phyloP scores from a whole-genome alignment of 2,113 vertebrate species.

The Labeo catla region DNA sequence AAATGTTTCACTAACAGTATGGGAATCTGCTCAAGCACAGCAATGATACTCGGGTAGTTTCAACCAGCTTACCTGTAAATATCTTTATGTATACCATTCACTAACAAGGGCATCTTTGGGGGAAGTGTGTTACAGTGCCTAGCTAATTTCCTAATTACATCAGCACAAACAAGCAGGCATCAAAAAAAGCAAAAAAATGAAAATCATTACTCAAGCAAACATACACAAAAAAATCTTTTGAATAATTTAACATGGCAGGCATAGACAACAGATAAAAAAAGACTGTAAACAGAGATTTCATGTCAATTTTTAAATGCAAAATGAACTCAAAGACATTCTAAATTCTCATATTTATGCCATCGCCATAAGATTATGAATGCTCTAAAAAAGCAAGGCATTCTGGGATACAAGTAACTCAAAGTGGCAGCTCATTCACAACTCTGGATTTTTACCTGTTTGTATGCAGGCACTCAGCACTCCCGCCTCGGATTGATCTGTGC shows the following conservation, averaged over 20 bases:
- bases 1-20: slow-evolving; percentile 4
- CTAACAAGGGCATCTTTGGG: slow-evolving; percentile 93
- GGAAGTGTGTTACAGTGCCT: slow-evolving; percentile 89
- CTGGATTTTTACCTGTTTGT: slow-evolving; percentile 90
- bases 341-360: neutral
- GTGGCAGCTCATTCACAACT: slow-evolving; percentile 47
- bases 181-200: slow-evolving; percentile 52
- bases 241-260: neutral
- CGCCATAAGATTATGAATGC: neutral
- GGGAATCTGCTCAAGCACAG: slow-evolving; percentile 18
- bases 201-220: slow-evolving; percentile 46
- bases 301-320: neutral
- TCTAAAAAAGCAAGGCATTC: neutral
- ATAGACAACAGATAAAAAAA: slow-evolving; percentile 39
- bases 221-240: slow-evolving; percentile 49
- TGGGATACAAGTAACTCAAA: neutral
- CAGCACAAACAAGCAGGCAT: slow-evolving; percentile 66
- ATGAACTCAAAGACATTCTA: neutral
- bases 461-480: slow-evolving; percentile 99
- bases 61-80: slow-evolving; percentile 86
- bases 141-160: slow-evolving; percentile 81
- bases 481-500: slow-evolving; percentile 97
- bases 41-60: neutral
- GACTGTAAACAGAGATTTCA: neutral
- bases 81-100: slow-evolving; percentile 88